Base-by-base conservation (phyloP, 1,140 invertebrate species). In the Drusus annulatus region DNA sequence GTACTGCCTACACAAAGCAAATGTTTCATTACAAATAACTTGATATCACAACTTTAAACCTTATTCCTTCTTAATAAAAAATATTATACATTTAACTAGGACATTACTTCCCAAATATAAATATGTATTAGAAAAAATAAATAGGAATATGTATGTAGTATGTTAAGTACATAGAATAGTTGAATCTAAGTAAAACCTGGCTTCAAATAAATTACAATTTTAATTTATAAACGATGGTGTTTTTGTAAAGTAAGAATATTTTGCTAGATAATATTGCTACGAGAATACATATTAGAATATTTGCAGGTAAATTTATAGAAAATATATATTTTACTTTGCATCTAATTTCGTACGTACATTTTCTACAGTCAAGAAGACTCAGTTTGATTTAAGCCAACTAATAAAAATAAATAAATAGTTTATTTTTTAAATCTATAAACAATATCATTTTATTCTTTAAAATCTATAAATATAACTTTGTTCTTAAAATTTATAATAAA, bases 31-130 rank as follows among this genome's bases (percentile, higher is more conserved):
- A 74, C 21, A 74, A 74, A 54, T 16, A 74, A 28, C 23, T 74
- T 74, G n/a, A 23, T 74, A 74, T 74, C 69, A 74, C 69, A 74
- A 74, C 51, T 54, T 74, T 74, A 54, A 54, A 74, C 15, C 69
- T 74, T 74, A 54, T 16, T 3, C n/a, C n/a, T 54, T 50, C 54
- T 71, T n/a, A 71, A 51, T 21, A 71, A 8, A n/a, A 65, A 28
- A 65, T 28, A 65, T 13, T 60, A 19, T 10, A 19, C 7, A 60
- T 13, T 60, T 60, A 60, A 60, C 23, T 60, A 15, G 7, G 17
- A 60, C 23, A 60, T 60, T 23, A 23, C 56, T 60, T 25, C 62
- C 60, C 62, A 65, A 65, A 65, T 45, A 45, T 45, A 13, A 65
- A 60, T 19, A n/a, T n/a, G n/a, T n/a, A 17, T 60, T 17, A 10